Base-by-base conservation (phyloP, 2,888 invertebrate genomes). In the Strigamia transsilvanica region DNA sequence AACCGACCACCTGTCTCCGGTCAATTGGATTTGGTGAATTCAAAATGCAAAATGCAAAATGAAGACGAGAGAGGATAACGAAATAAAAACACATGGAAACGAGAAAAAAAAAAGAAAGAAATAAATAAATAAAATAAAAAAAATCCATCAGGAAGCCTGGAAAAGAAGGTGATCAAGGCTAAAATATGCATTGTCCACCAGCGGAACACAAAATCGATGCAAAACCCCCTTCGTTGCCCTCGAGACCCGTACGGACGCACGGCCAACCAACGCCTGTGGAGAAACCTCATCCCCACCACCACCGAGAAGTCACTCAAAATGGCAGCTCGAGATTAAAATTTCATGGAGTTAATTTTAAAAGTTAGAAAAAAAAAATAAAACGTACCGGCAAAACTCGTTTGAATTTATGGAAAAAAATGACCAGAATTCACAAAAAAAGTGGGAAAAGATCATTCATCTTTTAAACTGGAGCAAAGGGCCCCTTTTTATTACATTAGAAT, bases 1-100 rank as follows among this genome's bases (percentile, higher is more conserved):
- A 73, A 73, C 73, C 73, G 73, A 73, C 73, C 73, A 73, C 73
- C 73, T 73, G 73, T 73, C 73, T 73, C 73, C 73, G 73, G 73
- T 73, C 73, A 73, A 73, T 73, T 73, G 73, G 73, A 73, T 73
- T 73, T 73, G 73, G 73, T n/a, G 32, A 73, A 73, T 73, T 73
- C 73, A 73, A 73, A 73, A 73, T 73, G 73, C 73, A 73, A 73
- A 73, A 73, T 73, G 73, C 73, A 73, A 73, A 73, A 73, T 73
- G 73, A 73, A 73, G 73, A 73, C 23, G 73, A 27, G 73, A 66
- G 7, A n/a, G 73, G 73, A 73, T 73, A 73, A 73, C 73, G 73
- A 73, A 73, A 73, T 73, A 27, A 73, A 73, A 73, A 73, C 5
- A 13, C 15, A 18, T 27, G 2, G 27, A 27, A 27, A 27, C 27